Base-by-base conservation (phyloP, 2,888 invertebrate genomes). In the Trachelus tabidus region DNA sequence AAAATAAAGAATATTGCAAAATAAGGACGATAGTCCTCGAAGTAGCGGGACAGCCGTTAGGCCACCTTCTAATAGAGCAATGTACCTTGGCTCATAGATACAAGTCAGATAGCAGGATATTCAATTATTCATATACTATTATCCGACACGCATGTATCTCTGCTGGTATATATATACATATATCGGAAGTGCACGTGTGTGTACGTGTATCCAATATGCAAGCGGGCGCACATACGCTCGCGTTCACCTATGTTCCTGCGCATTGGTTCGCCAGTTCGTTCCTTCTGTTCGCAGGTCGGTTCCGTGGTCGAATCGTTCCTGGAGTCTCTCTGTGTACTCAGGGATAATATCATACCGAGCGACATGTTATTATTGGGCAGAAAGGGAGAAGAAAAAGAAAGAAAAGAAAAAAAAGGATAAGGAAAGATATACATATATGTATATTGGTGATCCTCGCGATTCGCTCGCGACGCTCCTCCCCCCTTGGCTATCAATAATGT, bases 61-160 rank as follows among this genome's bases (percentile, higher is more conserved):
- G 73, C 75, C 73, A 75, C n/a, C 69, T 73, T 68, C 77, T 77
- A 81, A 75, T 76, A 79, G 77, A 81, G 76, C 79, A 80, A 83
- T 83, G 84, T 81, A 81, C 79, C 77, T 77, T 73, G 34, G 81
- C 77, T 79, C 81, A 77, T 79, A 84, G 84, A 84, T 83, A 84
- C 81, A 77, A 81, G 84, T 79, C 76, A 80, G 85, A 69, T 69
- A 69, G 30, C 69, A 31, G 77, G 56, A 83, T 82, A 85, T 85
- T 86, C 86, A 86, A 86, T 86, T 85, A 86, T 86, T 86, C 86
- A 86, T 86, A 85, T 82, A 81, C 82, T 83, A 85, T 86, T 86
- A 86, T 82, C 81, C 81, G 80, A 73, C 77, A 77, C 81, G 83
- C 81, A 79, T 78, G 82, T 84, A 75, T 83, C 40, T 83, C 40